Base-by-base conservation (phyloP, 2,888 invertebrate species). In the Microplitis manilae region DNA sequence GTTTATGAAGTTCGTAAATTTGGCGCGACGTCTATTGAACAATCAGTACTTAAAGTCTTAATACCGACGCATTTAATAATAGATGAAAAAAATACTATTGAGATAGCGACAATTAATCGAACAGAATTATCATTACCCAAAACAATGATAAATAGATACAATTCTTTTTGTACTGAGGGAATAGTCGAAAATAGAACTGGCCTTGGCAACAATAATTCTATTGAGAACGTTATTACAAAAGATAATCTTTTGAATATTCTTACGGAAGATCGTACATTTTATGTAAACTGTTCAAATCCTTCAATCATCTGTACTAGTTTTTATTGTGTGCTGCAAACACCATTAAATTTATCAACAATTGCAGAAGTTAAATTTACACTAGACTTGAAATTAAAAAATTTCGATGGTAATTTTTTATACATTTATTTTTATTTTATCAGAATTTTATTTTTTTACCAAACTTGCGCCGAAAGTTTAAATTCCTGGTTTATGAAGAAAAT, bases 1-100 rank as follows among this genome's bases (percentile, higher is more conserved):
- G 75, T 86, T 41, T 89, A 87, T 73, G 84, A 85, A 73, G 79
- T 88, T 8, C 85, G 83, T 68, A 91, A 90, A 82, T 87, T 89
- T 73, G 91, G 91, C 17, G 81, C 79, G 0, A 91, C 91, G 83
- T 88, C 90, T 6, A 85, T 91, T 5, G 86, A 89, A 13, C 86
- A 87, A 77, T 87, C 90, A 2, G 50, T 77, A 38, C 77, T 91
- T 1, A 83, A 80, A 40, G 80, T 91, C 13, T 80, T 81, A 41
- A 82, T 91, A 39, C 91, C 91, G 30, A 84, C 78, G 4, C 76
- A 75, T 71, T 83, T 82, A 80, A 72, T 75, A 60, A 76, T 78
- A 20, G 78, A 76, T 6, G 73, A 81, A n/a, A 65, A 76, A 17
- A 64, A 75, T 6, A 65, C 15, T 30, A 77, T 82, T 38, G 79